These are phyloP conservation scores for Monomorium pharaonis DNA, from an alignment of 1,140 invertebrate species.

Conservation along the genomic window DNA sequence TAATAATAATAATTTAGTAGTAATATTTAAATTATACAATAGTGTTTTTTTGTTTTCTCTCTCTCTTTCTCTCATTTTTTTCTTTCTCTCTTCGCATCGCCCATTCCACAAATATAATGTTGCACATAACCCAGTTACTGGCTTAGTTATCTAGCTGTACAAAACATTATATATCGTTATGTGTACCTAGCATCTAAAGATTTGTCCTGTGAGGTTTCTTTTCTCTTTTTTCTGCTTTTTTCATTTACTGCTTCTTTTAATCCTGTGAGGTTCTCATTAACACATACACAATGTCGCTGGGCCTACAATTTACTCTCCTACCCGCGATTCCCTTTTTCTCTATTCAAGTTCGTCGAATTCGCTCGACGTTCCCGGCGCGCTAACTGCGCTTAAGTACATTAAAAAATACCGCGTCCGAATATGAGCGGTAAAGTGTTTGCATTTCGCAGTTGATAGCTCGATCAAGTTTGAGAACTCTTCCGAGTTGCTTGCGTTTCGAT, in stretches of 20 bases:
- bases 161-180: slow-evolving; percentile 84
- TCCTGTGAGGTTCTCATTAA: slow-evolving; percentile 45
- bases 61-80: slow-evolving; percentile 40
- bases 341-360: slow-evolving; percentile 27
- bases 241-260: slow-evolving; percentile 25
- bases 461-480: not conserved
- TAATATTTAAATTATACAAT: slow-evolving; percentile 84
- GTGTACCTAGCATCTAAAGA: slow-evolving; percentile 80
- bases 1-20: slow-evolving; percentile 81
- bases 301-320: slow-evolving; percentile 1
- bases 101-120: slow-evolving; percentile 80
- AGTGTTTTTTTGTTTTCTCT: slow-evolving; percentile 72
- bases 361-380: slow-evolving; percentile 8
- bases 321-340: slow-evolving; percentile 25
- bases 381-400: slow-evolving; percentile 81
- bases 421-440: slow-evolving; percentile 56
- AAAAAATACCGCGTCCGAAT: slow-evolving; percentile 81
- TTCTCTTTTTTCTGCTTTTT: slow-evolving; percentile 41
- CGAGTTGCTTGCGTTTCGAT: slow-evolving; percentile 14
- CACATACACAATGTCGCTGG: slow-evolving; percentile 9
- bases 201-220: slow-evolving; percentile 82
- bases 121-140: slow-evolving; percentile 84
- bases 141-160: slow-evolving; percentile 84
- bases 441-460: not conserved
- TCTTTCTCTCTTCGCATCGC: slow-evolving; percentile 12